These are phyloP conservation scores for Leptopterna dolabrata DNA, from an alignment of 2,888 invertebrate genomes.

Conservation along the genomic window DNA sequence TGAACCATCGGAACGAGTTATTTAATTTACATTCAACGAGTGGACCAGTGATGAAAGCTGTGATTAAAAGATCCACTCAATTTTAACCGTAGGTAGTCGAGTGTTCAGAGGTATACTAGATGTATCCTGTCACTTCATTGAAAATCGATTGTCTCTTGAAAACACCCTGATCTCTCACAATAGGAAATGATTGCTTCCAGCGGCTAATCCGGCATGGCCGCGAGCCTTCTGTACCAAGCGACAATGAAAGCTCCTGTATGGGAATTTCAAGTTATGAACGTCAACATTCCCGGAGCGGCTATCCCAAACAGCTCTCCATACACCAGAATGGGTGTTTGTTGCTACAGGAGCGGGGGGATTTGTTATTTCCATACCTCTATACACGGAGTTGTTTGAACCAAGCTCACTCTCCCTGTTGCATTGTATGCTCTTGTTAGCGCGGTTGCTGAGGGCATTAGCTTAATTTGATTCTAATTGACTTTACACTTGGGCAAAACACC, in stretches of 20 bases:
- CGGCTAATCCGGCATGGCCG: neutral
- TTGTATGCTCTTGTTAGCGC: neutral
- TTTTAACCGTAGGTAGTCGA: too few species aligned
- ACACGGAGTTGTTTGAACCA: neutral
- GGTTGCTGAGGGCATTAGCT: neutral
- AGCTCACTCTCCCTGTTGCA: neutral
- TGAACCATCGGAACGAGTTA: too few species aligned
- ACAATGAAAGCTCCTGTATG: neutral
- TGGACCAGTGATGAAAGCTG: too few species aligned
- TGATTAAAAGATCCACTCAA: too few species aligned
- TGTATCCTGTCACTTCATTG: neutral
- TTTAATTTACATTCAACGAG: too few species aligned
- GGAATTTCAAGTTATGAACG: neutral
- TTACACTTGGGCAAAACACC: neutral
- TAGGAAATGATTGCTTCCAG: neutral
- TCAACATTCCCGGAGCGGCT: neutral
- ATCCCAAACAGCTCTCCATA: neutral
- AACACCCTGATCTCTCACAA: neutral
- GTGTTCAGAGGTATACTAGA: neutral
- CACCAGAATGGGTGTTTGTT: neutral
- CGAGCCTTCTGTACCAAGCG: neutral
- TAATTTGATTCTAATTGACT: constrained; percentile 11
- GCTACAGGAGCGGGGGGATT: neutral
- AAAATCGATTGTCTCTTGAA: neutral
- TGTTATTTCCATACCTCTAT: neutral